Base-by-base conservation (phyloP, 2,113 vertebrate genomes). In the Trogon surrucura region DNA sequence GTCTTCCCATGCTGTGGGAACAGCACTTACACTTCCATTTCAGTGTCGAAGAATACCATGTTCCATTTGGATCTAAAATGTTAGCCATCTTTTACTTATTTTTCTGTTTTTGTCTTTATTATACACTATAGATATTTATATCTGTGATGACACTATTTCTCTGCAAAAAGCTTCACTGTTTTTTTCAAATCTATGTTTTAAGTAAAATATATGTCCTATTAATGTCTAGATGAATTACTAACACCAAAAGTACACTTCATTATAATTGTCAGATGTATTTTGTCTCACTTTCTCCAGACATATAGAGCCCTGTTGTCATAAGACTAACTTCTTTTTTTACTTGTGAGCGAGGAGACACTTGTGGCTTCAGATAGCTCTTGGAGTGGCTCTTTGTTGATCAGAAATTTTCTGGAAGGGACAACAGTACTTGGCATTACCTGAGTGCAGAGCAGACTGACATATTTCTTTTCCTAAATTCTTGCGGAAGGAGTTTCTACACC, bases 381-480 rank as follows among this genome's bases (percentile, higher is more conserved):
- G 45, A 60, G 8, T 27, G 44, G 11, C 11, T 57, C 14, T 38
- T 72, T 30, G 60, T 62, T 7, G 3, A 41, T 29, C 17, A 86
- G 36, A 80, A 86, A 44, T 58, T 41, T 88, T 4, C 22, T 62
- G 60, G 22, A 77, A 88, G 34, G 20, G 22, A 18, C 27, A 21
- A 7, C 5, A 29, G 16, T 21, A 47, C 8, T 5, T 18, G 29
- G 11, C 6, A 2, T 5, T 30, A 80, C 23, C 22, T 56, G 17
- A 1, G 0, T 21, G 8, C 53, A 91, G 11, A 70, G 16, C 4
- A 80, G 41, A 61, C 10, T 0, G 0, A 64, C 36, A 11, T 2
- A 11, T 21, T 86, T 77, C 26, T 16, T 86, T 77, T 48, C 14
- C 29, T 67, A 77, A 85, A 80, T 34, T 80, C 32, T 80, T 85